These are phyloP conservation scores for Dyspetes luteomarginatus DNA, from an alignment of 2,888 invertebrate genomes.

Conservation along the genomic window DNA sequence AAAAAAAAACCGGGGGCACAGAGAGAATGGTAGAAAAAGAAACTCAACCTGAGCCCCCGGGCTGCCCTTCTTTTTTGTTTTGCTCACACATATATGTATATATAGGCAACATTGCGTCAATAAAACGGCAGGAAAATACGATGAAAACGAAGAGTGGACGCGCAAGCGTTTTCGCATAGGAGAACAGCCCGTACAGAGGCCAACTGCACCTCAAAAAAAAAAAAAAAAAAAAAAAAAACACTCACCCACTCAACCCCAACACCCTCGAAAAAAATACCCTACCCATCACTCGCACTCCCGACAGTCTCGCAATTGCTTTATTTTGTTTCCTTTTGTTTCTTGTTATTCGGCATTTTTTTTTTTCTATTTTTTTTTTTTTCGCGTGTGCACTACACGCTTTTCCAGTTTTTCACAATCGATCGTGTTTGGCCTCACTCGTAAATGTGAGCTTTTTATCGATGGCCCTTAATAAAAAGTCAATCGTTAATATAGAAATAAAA, in stretches of 20 bases:
- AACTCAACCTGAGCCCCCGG: constrained; percentile 27
- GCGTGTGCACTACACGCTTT: constrained; percentile 14
- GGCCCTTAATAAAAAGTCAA: neutral
- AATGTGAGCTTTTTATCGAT: neutral
- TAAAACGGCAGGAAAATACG: constrained; percentile 33
- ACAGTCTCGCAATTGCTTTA: constrained; percentile 35
- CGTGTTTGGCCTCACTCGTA: neutral
- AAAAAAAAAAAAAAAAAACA: neutral
- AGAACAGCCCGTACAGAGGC: neutral
- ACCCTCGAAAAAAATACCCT: neutral
- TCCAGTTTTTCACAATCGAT: constrained; percentile 46
- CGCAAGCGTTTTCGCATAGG: constrained; percentile 26
- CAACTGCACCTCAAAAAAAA: no score
- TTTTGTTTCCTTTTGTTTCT: constrained; percentile 44
- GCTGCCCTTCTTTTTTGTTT: neutral
- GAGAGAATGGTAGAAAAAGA: constrained; percentile 8
- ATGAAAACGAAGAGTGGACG: constrained; percentile 44
- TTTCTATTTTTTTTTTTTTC: constrained; percentile 14
- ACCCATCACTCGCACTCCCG: constrained; percentile 6
- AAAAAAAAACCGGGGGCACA: neutral
- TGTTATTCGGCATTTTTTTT: constrained; percentile 20
- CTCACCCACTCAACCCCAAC: neutral
- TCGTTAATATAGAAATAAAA: neutral
- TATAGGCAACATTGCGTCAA: constrained; percentile 17
- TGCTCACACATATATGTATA: neutral